Evolutionary conservation across 35 echinoderm and acorn worm genomes (phyloP).

Genomic region (Patiria miniata): DNA sequence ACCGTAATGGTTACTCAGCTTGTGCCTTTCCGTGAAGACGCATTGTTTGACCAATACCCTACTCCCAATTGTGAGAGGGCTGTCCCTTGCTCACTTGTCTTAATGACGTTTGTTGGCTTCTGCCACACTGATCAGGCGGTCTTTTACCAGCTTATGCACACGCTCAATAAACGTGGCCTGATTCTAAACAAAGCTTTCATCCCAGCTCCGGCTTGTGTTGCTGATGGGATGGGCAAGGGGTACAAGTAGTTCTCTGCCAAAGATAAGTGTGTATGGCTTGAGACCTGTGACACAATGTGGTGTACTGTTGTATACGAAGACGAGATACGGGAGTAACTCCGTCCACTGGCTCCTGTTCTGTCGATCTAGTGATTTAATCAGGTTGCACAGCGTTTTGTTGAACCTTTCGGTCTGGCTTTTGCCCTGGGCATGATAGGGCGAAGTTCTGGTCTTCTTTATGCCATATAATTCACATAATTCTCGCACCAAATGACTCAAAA

Average conservation of each 20-base stretch:
- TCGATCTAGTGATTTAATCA: slow-evolving; percentile 36
- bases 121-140: not conserved
- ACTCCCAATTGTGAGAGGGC: slow-evolving; percentile 34
- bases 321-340: slow-evolving; percentile 39
- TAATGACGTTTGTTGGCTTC: slow-evolving; percentile 29
- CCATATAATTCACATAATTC: slow-evolving; percentile 59
- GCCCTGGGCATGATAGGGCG: no score
- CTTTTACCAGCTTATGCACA: slow-evolving; percentile 6
- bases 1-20: not conserved
- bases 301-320: slow-evolving; percentile 61
- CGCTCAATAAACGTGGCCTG: not conserved
- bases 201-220: not conserved
- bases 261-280: slow-evolving; percentile 47
- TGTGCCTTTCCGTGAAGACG: not conserved
- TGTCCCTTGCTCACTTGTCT: slow-evolving; percentile 20
- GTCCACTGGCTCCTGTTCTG: slow-evolving; percentile 29
- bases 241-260: slow-evolving; percentile 51
- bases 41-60: not conserved
- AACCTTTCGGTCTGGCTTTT: no score
- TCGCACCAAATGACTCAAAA: slow-evolving; percentile 37
- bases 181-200: not conserved
- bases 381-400: slow-evolving; percentile 41
- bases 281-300: slow-evolving; percentile 45
- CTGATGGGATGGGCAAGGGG: slow-evolving; percentile 51
- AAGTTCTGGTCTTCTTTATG: slow-evolving; percentile 48